A percentile compares a stretch with the other conserved stretches of the same genome.
Conservation (phyloP, 2,888 invertebrate genomes). For the Oligia fasciuncula region DNA sequence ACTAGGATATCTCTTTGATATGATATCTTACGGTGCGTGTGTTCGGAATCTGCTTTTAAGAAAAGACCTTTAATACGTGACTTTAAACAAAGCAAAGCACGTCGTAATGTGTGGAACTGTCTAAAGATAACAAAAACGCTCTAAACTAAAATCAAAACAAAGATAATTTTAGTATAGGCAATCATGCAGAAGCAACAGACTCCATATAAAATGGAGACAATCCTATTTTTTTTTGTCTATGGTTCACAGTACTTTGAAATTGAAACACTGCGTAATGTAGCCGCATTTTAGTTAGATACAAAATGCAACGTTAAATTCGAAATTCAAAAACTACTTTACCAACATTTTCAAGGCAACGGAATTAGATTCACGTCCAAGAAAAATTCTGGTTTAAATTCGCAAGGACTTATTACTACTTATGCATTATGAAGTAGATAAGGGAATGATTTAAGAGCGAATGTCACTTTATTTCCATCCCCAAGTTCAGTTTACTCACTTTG, state of each 20-base stretch:
- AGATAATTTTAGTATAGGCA: neutral
- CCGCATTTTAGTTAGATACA: neutral
- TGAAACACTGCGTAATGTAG: conserved; percentile 6
- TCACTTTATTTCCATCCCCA: conserved; percentile 24
- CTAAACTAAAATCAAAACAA: neutral
- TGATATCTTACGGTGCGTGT: conserved; percentile 12
- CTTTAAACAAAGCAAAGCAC: neutral
- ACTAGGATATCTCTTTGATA: neutral
- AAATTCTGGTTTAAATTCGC: conserved; percentile 8
- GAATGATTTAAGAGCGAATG: conserved; percentile 46
- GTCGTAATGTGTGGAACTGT: neutral
- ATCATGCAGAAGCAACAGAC: neutral
- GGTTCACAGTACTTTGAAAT: conserved; percentile 8
- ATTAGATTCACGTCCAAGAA: conserved; percentile 18
- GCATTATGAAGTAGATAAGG: conserved; percentile 41
- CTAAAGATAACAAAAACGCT: no score
- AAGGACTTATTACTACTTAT: conserved; percentile 8
- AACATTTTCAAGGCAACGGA: conserved; percentile 19
- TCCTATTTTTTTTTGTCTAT: neutral
- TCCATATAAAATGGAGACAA: neutral
- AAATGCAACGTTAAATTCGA: conserved; percentile 34
- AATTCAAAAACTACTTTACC: conserved; percentile 36
- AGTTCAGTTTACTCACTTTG: conserved; percentile 21
- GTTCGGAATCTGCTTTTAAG: neutral
- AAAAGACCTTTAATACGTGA: conserved; percentile 19